Evolutionary conservation across 2,888 invertebrate genomes (phyloP).

Genomic region (Drosophila niveifrons): DNA sequence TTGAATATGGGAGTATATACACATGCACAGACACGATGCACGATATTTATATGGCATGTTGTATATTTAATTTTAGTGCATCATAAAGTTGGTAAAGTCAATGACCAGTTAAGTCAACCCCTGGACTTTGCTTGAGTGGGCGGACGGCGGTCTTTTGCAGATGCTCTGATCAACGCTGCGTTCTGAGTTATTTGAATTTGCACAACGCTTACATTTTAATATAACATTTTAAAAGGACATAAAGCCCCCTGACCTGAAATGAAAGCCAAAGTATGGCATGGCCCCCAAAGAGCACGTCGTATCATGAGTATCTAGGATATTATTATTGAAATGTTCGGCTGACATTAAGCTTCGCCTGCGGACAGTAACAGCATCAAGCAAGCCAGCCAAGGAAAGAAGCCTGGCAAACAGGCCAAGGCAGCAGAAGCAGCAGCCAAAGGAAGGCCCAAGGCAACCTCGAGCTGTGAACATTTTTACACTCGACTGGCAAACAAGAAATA

Average conservation of each 20-base stretch:
- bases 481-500: slow-evolving; percentile 26
- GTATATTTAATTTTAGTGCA: slow-evolving; percentile 74
- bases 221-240: slow-evolving; percentile 59
- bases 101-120: slow-evolving; percentile 80
- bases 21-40: slow-evolving; percentile 31
- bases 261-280: slow-evolving; percentile 32
- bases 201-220: slow-evolving; percentile 64
- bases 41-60: slow-evolving; percentile 52
- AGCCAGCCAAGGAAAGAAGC: slow-evolving; percentile 1
- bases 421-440: not conserved
- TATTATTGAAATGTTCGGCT: slow-evolving; percentile 58
- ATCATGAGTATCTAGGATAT: slow-evolving; percentile 33
- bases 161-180: slow-evolving; percentile 34
- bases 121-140: slow-evolving; percentile 14
- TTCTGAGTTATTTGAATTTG: slow-evolving; percentile 65
- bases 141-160: slow-evolving; percentile 8
- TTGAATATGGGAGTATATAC: slow-evolving; percentile 18
- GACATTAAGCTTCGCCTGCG: slow-evolving; percentile 60
- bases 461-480: slow-evolving; percentile 1
- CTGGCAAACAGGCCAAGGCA: slow-evolving; percentile 24
- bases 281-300: slow-evolving; percentile 30
- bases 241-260: slow-evolving; percentile 39
- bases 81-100: slow-evolving; percentile 76
- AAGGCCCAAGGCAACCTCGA: slow-evolving; percentile 1
- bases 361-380: slow-evolving; percentile 34